Evolutionary conservation across 2,888 invertebrate genomes (phyloP), one percentile per base, ranked within the genome.

Genomic region (Epicampocera succincta): DNA sequence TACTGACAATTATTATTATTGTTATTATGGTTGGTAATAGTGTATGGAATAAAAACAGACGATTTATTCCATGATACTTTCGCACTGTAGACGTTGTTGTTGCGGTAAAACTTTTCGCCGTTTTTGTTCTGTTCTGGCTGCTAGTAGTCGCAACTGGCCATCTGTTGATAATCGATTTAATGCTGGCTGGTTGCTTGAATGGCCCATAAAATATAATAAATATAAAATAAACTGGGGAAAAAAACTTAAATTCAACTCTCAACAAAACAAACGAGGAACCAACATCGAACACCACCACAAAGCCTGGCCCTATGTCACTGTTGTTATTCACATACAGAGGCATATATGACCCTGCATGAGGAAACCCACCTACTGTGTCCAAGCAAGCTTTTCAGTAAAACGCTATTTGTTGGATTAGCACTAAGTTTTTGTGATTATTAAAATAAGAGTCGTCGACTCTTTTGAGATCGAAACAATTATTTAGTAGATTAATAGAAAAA

Each of bases 151-250:
- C 52, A 61, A 76, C 76, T 63, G 80, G 69, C 80, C 80, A 80
- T 80, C 80, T 80, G 80, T 80, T 80, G 74, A 71, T 80, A 80
- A 80, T 80, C 80, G 80, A 80, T 80, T 80, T 74, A 69, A 75
- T 75, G 80, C 80, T 80, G 69, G 58, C 80, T 75, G 48, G 58
- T 63, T 50, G 68, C 69, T 69, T 71, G 56, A 74, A 80, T 80
- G 69, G 74, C 80, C 69, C 56, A 75, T 75, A 80, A 80, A 74
- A 79, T 60, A 66, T 40, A 61, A 78, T 40, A 61, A 71, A 65
- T 66, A 58, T 9, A n/a, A 73, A 38, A 72, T 12, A 76, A 61
- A 48, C 65, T 25, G 9, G 54, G 48, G 63, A 74, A 58, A 58
- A 42, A 61, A 58, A 69, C 12, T 65, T 42, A 80, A 79, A 69